Evolutionary conservation across 2,888 invertebrate genomes (phyloP), one percentile per base, ranked within the genome.

Genomic region (Erebia ligea): DNA sequence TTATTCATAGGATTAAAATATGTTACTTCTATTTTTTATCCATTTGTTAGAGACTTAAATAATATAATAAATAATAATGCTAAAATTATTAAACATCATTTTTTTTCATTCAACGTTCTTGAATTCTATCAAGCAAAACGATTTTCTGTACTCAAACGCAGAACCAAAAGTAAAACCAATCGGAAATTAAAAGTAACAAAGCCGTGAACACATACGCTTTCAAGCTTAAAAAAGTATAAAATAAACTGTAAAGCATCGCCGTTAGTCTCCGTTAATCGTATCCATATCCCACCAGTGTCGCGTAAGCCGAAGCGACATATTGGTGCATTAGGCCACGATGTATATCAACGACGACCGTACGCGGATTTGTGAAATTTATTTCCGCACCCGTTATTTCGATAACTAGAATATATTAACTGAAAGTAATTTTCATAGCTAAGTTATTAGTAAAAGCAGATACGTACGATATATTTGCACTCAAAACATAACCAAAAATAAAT

Each of bases 321-420:
- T 82, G 87, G 87, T 87, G 86, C 88, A 88, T 87, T 85, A 87
- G 82, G 79, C 79, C 80, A 80, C 81, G 81, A 80, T 85, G 86
- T 88, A 88, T 85, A 90, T 89, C 90, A 88, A 83, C 81, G 78
- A 79, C 79, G 84, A 83, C 80, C 82, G 84, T 83, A 82, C 83
- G 81, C 79, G 83, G 89, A 88, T 90, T 90, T 88, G 86, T 78
- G 78, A 84, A 89, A 90, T 90, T 90, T 90, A 90, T 91, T 86
- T 82, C 78, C 78, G 75, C 78, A 79, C 80, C 83, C 80, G 75
- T 77, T 79, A 72, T n/a, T n/a, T n/a, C n/a, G n/a, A n/a, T n/a
- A n/a, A n/a, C n/a, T n/a, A n/a, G n/a, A n/a, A n/a, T n/a, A n/a
- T n/a, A n/a, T n/a, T n/a, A n/a, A n/a, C n/a, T n/a, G n/a, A n/a